Base-by-base conservation (phyloP, 2,888 invertebrate species). In the Drosophila atroscutellata region DNA sequence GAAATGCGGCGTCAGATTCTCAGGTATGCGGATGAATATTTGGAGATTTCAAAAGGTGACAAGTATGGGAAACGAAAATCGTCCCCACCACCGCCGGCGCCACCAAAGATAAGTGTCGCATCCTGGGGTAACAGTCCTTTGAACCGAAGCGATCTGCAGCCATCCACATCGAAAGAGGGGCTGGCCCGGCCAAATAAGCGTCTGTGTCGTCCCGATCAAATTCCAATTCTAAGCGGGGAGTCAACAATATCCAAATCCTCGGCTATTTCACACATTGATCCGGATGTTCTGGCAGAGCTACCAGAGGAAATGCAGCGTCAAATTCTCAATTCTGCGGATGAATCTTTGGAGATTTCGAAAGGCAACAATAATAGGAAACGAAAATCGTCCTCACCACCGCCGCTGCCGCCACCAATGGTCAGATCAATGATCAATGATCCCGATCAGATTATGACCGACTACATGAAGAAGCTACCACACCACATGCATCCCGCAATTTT, bases 241-340 rank as follows among this genome's bases (percentile, higher is more conserved):
- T n/a, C 55, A n/a, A 55, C n/a, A n/a, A 39, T 20, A 5, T 3
- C 3, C 3, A 15, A 15, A 20, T 15, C 9, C 3, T 9, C 45
- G 15, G 36, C 86, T n/a, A 80, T 90, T 2, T 51, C 69, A 0
- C 81, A 89, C 49, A 94, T 95, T 42, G 95, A 96, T 91, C 91
- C 94, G 75, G 91, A 94, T 26, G 94, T 95, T 8, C 91, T 96
- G 34, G 93, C 94, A 1, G 95, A 95, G 81, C 89, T 96, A 42
- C 96, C 96, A 0, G 94, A 94, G 71, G 94, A 95, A 51, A 94
- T 96, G 75, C 94, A 94, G 63, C 93, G 93, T 34, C 95, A 96
- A 91, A 94, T 95, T 67, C 91, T 95, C 0, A 92, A 92, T 55
- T 39, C 51, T 39, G 72, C 65, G 3, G 57, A 79, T 0, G 73